Conservation (phyloP, 2,113 vertebrate species). For the Halcyon senegalensis region DNA sequence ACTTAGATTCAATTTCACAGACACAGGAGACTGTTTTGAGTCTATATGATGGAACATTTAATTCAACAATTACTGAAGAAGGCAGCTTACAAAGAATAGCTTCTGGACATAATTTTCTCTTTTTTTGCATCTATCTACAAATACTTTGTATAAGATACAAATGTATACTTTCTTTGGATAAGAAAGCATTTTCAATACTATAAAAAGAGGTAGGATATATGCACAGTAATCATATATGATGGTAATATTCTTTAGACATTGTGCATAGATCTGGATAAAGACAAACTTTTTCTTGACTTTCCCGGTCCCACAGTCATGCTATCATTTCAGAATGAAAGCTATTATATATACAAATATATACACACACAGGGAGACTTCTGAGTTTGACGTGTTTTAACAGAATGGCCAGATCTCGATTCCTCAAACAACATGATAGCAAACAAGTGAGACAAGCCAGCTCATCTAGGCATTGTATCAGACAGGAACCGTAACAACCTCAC, state of each 20-base stretch:
- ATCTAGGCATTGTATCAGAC: fast-evolving
- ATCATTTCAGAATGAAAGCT: neutral
- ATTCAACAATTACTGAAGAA: neutral
- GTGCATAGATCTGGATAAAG: neutral
- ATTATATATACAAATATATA: fast-evolving
- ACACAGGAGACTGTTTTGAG: neutral
- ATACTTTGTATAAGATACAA: neutral
- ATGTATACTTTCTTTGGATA: neutral
- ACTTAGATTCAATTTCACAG: neutral
- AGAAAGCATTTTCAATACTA: neutral
- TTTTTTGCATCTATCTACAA: neutral
- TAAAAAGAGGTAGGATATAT: neutral
- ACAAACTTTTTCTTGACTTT: neutral
- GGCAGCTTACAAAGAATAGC: neutral
- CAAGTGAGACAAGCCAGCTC: neutral
- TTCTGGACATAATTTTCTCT: neutral
- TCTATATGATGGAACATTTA: neutral
- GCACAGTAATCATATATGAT: fast-evolving
- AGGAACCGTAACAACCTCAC: neutral
- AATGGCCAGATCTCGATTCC: neutral
- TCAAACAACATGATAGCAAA: neutral
- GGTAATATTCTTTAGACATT: neutral
- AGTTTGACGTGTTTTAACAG: fast-evolving
- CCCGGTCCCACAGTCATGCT: neutral
- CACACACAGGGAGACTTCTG: neutral